Conservation (phyloP, 2,888 invertebrate genomes). For the Zhuqinia jingwanae region DNA sequence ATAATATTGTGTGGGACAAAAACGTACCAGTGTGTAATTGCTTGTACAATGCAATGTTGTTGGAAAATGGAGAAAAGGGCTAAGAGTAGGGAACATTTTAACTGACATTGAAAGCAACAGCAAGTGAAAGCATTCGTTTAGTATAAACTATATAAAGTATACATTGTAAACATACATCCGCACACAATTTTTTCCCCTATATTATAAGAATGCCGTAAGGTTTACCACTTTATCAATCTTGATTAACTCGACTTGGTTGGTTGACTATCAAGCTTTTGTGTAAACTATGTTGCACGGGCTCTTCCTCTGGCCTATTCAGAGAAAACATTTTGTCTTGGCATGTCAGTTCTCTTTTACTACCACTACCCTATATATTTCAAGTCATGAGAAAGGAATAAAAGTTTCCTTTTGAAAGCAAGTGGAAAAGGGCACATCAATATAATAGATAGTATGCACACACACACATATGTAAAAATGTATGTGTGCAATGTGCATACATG, state of each 20-base stretch:
- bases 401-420: not conserved
- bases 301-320: not conserved
- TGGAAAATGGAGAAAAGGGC: not conserved
- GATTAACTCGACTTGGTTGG: slow-evolving; percentile 56
- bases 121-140: slow-evolving; percentile 31
- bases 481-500: not conserved
- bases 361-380: not conserved
- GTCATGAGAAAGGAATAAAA: slow-evolving; percentile 4
- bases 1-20: not conserved
- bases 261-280: slow-evolving; percentile 28
- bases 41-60: slow-evolving; percentile 6
- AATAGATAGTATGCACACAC: too few relatives aligned
- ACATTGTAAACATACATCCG: too few relatives aligned
- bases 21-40: slow-evolving; percentile 40
- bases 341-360: slow-evolving; percentile 30
- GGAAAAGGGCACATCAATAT: too few relatives aligned
- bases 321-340: not conserved
- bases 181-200: too few relatives aligned
- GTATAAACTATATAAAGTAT: too few relatives aligned
- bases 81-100: slow-evolving; percentile 37
- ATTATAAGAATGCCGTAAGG: slow-evolving; percentile 12
- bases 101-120: slow-evolving; percentile 47
- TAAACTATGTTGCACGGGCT: not conserved
- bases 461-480: too few relatives aligned
- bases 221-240: slow-evolving; percentile 67